These are phyloP conservation scores for Ophiothrix spiculata DNA, from an alignment of 35 echinoderm and acorn worm genomes.

Conservation along the genomic window DNA sequence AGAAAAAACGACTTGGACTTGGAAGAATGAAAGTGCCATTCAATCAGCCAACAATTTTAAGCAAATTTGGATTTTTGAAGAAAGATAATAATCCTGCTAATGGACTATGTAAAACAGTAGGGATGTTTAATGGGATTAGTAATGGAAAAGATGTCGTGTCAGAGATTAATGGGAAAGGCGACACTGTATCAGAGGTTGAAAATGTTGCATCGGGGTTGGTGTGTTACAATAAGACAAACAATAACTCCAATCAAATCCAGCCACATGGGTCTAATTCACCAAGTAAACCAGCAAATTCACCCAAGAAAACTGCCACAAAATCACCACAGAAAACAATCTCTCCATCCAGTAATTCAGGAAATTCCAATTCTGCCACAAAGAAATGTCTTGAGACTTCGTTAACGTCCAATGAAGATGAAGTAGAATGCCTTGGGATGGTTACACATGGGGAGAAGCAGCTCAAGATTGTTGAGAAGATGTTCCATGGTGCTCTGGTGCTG, in stretches of 20 bases:
- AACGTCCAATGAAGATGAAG: slow-evolving; percentile 6
- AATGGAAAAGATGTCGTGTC: neutral
- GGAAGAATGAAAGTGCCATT: slow-evolving; percentile 46
- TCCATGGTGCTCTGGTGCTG: slow-evolving; percentile 77
- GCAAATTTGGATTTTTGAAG: slow-evolving; percentile 49
- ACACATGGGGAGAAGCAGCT: neutral
- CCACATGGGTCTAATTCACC: neutral
- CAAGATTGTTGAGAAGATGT: slow-evolving; percentile 46
- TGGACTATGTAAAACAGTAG: neutral
- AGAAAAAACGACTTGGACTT: slow-evolving; percentile 76
- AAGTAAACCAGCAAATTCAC: no score
- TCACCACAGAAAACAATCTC: neutral
- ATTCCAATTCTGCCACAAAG: neutral
- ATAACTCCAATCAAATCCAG: neutral
- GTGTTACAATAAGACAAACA: neutral
- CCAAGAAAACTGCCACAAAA: neutral
- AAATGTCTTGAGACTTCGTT: neutral
- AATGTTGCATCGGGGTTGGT: neutral
- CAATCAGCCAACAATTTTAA: slow-evolving; percentile 55
- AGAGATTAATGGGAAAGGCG: slow-evolving; percentile 12
- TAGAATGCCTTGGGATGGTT: neutral
- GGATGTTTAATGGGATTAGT: neutral
- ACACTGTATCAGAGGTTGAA: neutral
- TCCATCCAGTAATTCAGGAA: neutral
- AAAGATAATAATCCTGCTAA: slow-evolving; percentile 34